Percentiles rank a stretch among this genome's conserved stretches.
phyloP scores from a whole-genome alignment of 2,888 invertebrate genomes.

The Entomobrya multifasciata region DNA sequence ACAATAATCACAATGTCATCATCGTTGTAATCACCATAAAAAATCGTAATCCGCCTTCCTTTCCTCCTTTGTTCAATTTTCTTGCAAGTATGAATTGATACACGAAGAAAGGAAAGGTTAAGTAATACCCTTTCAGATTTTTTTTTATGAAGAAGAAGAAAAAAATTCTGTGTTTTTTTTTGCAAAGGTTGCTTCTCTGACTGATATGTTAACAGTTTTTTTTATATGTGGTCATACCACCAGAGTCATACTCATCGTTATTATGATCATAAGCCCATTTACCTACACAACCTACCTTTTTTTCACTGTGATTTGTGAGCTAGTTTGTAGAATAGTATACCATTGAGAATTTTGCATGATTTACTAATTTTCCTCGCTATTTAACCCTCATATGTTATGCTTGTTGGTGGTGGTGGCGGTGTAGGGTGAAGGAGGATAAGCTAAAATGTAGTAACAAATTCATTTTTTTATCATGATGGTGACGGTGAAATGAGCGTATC shows the following conservation, averaged over 20 bases:
- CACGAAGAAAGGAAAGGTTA: too few species aligned
- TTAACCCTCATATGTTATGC: slow-evolving; percentile 52
- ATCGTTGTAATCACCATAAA: neutral
- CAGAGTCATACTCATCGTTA: too few species aligned
- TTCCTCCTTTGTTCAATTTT: neutral
- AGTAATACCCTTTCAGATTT: slow-evolving; percentile 46
- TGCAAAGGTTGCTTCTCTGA: slow-evolving; percentile 8
- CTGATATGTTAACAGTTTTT: neutral
- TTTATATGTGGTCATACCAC: neutral
- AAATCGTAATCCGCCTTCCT: neutral
- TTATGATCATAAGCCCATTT: neutral
- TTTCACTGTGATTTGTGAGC: too few species aligned
- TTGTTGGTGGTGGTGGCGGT: slow-evolving; percentile 24
- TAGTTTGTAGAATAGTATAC: too few species aligned
- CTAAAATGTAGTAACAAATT: slow-evolving; percentile 11
- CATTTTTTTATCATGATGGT: neutral
- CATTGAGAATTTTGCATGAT: too few species aligned
- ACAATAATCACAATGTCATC: neutral
- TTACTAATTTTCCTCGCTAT: slow-evolving; percentile 28
- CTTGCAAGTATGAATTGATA: neutral
- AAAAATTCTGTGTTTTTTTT: neutral
- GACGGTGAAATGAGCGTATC: slow-evolving; percentile 10
- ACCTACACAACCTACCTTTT: neutral
- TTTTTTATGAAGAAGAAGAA: slow-evolving; percentile 13
- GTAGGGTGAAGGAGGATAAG: slow-evolving; percentile 31